phyloP scores from a whole-genome alignment of 2,113 vertebrate species.

The Ivindomyrus marchei region DNA sequence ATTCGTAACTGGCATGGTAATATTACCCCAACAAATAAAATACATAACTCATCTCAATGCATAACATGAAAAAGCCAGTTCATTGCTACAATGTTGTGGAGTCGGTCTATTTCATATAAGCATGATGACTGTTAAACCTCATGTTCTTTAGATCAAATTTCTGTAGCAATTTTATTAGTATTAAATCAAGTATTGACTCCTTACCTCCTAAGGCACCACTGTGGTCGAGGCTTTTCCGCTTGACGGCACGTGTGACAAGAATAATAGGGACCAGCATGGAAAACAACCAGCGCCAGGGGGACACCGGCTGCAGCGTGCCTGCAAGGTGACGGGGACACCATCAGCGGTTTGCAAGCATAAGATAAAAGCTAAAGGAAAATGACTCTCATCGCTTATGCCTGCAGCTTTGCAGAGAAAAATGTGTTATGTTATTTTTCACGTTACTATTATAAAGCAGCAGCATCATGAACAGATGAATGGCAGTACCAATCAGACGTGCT shows the following conservation, averaged over 20 bases:
- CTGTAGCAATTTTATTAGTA: background rate
- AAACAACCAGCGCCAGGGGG: constrained; percentile 92
- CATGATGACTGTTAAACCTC: background rate
- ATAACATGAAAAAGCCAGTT: background rate
- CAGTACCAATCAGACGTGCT: background rate
- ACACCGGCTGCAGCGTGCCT: constrained; percentile 80
- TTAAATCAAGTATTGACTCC: background rate
- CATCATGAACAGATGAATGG: background rate
- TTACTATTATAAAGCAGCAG: background rate
- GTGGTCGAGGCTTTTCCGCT: constrained; percentile 77
- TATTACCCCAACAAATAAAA: background rate
- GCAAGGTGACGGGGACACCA: constrained; percentile 10
- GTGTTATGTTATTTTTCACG: background rate
- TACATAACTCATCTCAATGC: background rate
- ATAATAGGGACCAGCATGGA: constrained; percentile 77
- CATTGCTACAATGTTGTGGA: background rate
- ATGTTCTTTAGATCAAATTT: background rate
- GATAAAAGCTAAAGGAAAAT: background rate
- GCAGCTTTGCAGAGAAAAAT: background rate
- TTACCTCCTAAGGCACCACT: constrained; percentile 83
- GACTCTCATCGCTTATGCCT: background rate
- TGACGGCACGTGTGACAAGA: constrained; percentile 66
- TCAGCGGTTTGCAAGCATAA: background rate
- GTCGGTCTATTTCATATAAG: background rate
- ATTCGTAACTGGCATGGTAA: background rate